phyloP scores from a whole-genome alignment of 2,888 invertebrate species.

The Gastracanthus pulcherrimus region DNA sequence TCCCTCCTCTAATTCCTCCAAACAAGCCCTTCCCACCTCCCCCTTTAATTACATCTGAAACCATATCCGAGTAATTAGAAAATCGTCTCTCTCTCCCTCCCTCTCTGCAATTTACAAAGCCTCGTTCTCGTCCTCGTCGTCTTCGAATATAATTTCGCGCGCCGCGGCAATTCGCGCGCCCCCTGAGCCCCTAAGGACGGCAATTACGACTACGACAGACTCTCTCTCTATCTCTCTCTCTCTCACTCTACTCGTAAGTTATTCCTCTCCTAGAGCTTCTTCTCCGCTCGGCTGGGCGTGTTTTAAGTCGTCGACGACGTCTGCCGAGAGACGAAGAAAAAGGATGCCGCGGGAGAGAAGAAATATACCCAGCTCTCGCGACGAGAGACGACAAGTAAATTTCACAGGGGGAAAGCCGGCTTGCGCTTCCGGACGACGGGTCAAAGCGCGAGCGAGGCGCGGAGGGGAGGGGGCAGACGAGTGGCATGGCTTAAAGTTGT shows the following conservation, averaged over 20 bases:
- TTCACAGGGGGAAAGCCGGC: slow-evolving; percentile 41
- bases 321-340: neutral
- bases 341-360: neutral
- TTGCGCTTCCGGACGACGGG: slow-evolving; percentile 40
- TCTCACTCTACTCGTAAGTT: neutral
- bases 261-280: slow-evolving; percentile 17
- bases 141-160: slow-evolving; percentile 25
- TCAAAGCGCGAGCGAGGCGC: slow-evolving; percentile 31
- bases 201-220: slow-evolving; percentile 30
- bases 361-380: neutral
- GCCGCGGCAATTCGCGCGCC: neutral
- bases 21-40: neutral
- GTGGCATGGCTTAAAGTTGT: slow-evolving; percentile 36
- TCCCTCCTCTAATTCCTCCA: neutral
- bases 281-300: neutral
- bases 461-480: neutral
- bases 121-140: neutral
- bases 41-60: slow-evolving; percentile 27
- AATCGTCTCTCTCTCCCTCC: neutral
- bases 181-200: slow-evolving; percentile 3
- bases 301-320: neutral
- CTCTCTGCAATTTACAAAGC: slow-evolving; percentile 6
- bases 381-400: slow-evolving; percentile 47
- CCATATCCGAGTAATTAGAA: slow-evolving; percentile 31
- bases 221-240: no score